phyloP scores from a whole-genome alignment of 2,113 vertebrate genomes.

The Malurus cyaneus region DNA sequence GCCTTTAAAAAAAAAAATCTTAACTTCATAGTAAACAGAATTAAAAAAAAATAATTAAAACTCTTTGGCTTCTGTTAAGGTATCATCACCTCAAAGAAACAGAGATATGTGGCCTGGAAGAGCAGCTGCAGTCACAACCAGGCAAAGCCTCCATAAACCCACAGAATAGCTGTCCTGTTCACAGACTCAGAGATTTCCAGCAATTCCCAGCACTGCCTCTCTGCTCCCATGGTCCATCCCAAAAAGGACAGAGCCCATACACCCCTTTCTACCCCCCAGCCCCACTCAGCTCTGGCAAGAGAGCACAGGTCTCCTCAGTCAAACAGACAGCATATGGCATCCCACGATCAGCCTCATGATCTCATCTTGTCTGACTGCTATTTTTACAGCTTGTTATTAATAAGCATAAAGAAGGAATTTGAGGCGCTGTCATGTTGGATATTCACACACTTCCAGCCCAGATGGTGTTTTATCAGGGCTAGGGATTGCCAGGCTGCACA shows the following conservation, averaged over 20 bases:
- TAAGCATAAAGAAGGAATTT: slow-evolving; percentile 61
- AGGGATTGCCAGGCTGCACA: background rate
- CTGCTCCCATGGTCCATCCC: background rate
- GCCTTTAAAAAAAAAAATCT: background rate
- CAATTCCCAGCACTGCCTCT: background rate
- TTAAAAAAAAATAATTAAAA: no score
- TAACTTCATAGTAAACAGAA: background rate
- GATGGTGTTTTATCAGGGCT: slow-evolving; percentile 49
- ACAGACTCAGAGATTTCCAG: background rate
- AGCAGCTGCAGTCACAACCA: background rate
- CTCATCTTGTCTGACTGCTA: slow-evolving; percentile 68
- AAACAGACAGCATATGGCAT: slow-evolving; percentile 49
- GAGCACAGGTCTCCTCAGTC: background rate
- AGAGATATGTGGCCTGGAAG: background rate
- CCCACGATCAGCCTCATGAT: slow-evolving; percentile 47
- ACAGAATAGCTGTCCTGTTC: background rate
- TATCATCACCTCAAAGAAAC: background rate
- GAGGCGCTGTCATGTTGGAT: slow-evolving; percentile 28
- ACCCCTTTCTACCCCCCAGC: background rate
- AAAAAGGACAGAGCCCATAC: background rate
- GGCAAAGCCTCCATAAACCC: background rate
- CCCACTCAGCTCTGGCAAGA: background rate
- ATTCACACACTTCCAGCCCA: slow-evolving; percentile 46
- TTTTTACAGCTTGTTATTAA: slow-evolving; percentile 75
- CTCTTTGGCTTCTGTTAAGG: no score